A percentile compares a stretch with the other conserved stretches of the same genome.
Conservation (phyloP, 2,113 vertebrate species). For the Pontoporia blainvillei region DNA sequence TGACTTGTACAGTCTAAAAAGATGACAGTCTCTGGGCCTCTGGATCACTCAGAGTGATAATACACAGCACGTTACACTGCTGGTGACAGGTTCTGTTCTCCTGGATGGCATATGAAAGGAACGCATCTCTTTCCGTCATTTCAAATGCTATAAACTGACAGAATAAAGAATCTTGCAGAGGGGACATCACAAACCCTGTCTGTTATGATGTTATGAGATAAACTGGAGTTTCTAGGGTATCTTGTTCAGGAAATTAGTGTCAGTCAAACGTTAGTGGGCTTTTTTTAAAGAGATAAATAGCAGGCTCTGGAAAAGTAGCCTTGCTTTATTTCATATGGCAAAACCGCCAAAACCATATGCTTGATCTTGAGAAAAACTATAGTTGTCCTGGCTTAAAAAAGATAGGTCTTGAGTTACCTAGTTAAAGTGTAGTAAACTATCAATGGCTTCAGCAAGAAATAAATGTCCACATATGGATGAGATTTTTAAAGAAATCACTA, state of each 20-base stretch:
- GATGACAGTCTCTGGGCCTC: constrained; percentile 93
- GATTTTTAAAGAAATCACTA: constrained; percentile 7
- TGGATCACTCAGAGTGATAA: constrained; percentile 96
- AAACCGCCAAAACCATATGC: constrained; percentile 51
- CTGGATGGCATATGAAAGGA: constrained; percentile 90
- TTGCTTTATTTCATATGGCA: constrained; percentile 47
- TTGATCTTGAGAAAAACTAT: constrained; percentile 28
- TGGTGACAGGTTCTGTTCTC: constrained; percentile 95
- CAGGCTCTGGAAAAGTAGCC: constrained; percentile 69
- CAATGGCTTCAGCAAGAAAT: not conserved
- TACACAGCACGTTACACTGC: constrained; percentile 89
- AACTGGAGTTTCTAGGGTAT: constrained; percentile 92
- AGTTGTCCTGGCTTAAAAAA: constrained; percentile 29
- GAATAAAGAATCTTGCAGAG: constrained; percentile 91
- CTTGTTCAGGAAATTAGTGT: constrained; percentile 98
- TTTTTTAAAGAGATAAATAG: constrained; percentile 86
- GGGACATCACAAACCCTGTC: constrained; percentile 98
- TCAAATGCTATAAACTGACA: constrained; percentile 97
- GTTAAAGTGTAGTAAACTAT: not conserved
- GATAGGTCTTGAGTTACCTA: constrained; percentile 10
- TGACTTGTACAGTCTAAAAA: constrained; percentile 97
- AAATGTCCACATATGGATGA: not conserved
- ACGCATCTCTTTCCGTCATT: constrained; percentile 93
- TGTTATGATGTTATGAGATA: constrained; percentile 96
- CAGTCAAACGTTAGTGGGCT: constrained; percentile 94